A percentile compares a stretch with the other conserved stretches of the same genome.
phyloP scores from a whole-genome alignment of 2,888 invertebrate genomes.

The Parnassius apollo region DNA sequence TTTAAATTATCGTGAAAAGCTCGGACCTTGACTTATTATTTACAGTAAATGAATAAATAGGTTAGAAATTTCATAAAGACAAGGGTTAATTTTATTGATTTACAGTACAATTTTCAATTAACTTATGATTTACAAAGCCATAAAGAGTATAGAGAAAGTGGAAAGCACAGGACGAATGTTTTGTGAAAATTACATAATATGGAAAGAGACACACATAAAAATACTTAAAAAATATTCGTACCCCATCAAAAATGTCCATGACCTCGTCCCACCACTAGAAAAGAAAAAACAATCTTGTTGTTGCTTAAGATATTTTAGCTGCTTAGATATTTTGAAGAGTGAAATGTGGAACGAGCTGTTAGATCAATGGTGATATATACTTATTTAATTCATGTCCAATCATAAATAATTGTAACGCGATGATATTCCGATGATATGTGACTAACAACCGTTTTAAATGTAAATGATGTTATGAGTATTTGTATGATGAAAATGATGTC shows the following conservation, averaged over 20 bases:
- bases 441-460: constrained; percentile 21
- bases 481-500: constrained; percentile 23
- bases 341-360: constrained; percentile 38
- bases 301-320: constrained; percentile 40
- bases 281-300: constrained; percentile 72
- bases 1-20: neutral
- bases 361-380: constrained; percentile 25
- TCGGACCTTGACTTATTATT: too few species aligned
- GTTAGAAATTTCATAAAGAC: too few species aligned
- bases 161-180: constrained; percentile 16
- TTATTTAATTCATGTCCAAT: neutral
- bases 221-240: constrained; percentile 83
- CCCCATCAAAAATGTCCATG: constrained; percentile 97
- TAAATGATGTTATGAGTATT: constrained; percentile 15
- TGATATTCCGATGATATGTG: constrained; percentile 9
- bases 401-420: constrained; percentile 2
- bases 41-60: too few species aligned
- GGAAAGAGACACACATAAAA: constrained; percentile 57
- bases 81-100: too few species aligned
- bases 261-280: constrained; percentile 98
- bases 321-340: constrained; percentile 13
- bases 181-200: constrained; percentile 35
- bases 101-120: too few species aligned
- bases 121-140: constrained; percentile 6
- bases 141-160: constrained; percentile 4